Conservation (phyloP, 2,113 vertebrate genomes). For the Carettochelys insculpta region DNA sequence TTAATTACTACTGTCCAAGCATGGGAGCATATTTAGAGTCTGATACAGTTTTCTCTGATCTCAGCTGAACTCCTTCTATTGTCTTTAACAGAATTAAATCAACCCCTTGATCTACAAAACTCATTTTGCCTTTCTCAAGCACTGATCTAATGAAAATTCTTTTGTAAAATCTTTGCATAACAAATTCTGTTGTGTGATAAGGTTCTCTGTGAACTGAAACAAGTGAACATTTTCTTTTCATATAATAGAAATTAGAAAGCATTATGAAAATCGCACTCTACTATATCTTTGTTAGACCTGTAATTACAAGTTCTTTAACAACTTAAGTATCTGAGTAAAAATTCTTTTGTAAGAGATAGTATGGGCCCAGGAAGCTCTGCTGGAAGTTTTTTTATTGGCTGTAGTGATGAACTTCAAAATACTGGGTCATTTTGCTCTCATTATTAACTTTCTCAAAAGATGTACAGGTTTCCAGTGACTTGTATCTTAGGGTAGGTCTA, state of each 20-base stretch:
- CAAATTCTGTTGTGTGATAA: not conserved
- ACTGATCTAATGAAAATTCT: not conserved
- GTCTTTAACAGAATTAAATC: not conserved
- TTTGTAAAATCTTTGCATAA: not conserved
- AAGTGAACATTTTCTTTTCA: conserved; percentile 11
- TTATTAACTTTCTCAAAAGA: conserved; percentile 24
- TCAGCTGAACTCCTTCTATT: not conserved
- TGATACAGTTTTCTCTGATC: not conserved
- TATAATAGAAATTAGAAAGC: not conserved
- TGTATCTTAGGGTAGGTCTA: not conserved
- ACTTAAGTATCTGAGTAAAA: not conserved
- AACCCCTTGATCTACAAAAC: not conserved
- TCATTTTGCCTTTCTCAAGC: not conserved
- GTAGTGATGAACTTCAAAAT: conserved; percentile 8
- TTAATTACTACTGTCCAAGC: not conserved
- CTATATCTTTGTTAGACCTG: not conserved
- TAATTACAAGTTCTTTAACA: conserved; percentile 39
- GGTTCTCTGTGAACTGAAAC: conserved; percentile 13
- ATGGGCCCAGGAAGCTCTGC: conserved; percentile 1
- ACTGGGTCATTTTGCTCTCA: not conserved
- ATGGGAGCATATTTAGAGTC: not conserved
- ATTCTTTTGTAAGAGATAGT: conserved; percentile 8
- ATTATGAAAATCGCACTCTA: conserved; percentile 3
- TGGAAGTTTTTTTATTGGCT: conserved; percentile 42
- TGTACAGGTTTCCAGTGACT: not conserved